Evolutionary conservation across 2,113 vertebrate genomes (phyloP).

Genomic region (Rhinogobius similis): DNA sequence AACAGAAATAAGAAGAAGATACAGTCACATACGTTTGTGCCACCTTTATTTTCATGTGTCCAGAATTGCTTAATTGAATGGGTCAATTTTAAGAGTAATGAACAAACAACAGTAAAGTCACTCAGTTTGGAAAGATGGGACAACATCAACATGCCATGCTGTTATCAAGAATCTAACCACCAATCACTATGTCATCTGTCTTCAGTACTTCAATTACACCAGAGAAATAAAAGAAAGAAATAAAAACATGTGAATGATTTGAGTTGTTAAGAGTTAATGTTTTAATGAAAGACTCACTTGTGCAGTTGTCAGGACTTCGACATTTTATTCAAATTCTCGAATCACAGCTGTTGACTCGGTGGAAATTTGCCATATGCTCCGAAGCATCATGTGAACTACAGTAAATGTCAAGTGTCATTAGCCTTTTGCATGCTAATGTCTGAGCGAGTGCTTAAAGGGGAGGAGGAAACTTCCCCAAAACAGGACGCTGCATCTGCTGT

Average conservation of each 20-base stretch:
- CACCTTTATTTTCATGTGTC: no score
- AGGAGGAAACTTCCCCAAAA: conserved; percentile 34
- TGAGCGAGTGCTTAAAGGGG: conserved; percentile 51
- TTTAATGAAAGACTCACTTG: not conserved
- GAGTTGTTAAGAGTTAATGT: not conserved
- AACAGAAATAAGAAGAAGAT: no score
- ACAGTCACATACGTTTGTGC: no score
- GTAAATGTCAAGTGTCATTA: conserved; percentile 71
- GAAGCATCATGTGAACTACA: conserved; percentile 68
- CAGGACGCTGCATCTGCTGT: conserved; percentile 25
- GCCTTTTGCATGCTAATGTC: conserved; percentile 65
- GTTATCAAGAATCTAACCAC: no score
- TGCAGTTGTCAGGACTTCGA: not conserved
- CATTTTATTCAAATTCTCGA: conserved; percentile 20
- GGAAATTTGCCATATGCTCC: conserved; percentile 67
- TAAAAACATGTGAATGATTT: not conserved
- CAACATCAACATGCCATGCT: no score
- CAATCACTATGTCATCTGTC: no score
- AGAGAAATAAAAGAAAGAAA: no score
- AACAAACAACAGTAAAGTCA: no score
- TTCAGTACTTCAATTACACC: no score
- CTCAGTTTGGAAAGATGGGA: no score
- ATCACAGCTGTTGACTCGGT: conserved; percentile 60
- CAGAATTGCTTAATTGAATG: no score
- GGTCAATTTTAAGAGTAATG: no score